Evolutionary conservation across 2,888 invertebrate genomes (phyloP), one percentile per base, ranked within the genome.

Genomic region (Teleogryllus oceanicus): DNA sequence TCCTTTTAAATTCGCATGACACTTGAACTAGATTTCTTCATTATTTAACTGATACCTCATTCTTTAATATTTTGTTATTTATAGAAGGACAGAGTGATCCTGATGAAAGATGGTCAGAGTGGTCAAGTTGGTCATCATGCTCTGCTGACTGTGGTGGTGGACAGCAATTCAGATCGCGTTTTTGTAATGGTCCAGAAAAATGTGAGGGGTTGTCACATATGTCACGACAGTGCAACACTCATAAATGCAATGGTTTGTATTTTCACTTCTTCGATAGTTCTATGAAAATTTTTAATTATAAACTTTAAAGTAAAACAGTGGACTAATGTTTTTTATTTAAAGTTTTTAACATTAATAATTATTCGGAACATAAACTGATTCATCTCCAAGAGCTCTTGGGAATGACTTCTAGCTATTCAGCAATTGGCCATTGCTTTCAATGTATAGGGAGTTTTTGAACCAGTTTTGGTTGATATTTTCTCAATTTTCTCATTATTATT

Each of bases 191-290:
- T 62, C 85, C 86, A 1, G 84, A 85, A 24, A 87, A 87, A 76
- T 89, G 88, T 82, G 83, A 86, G 49, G 93, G 93, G 0, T 86
- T 90, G 2, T 84, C 89, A 0, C 88, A 89, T 8, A 92, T 94
- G 87, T 90, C 91, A 75, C 89, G 92, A 18, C 89, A 90, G 0
- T 96, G 96, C 85, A 95, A 95, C 85, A 89, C 90, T 3, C 93
- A 94, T 79, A 88, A 92, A 0, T 96, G 96, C 84, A 88, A 89
- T 84, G 91, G 91, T 90, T 83, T 83, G 83, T 81, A 49, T 76
- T 24, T 79, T 75, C 76, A 49, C 21, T 50, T 18, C 24, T 12
- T 37, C 75, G 37, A 37, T 37, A 37, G 37, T 37, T 11, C 21
- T 49, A 8, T 50, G 11, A 37, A 37, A 37, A 37, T 37, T 37